Base-by-base conservation (phyloP, 2,797 vertebrate genomes). In the Podargus strigoides region DNA sequence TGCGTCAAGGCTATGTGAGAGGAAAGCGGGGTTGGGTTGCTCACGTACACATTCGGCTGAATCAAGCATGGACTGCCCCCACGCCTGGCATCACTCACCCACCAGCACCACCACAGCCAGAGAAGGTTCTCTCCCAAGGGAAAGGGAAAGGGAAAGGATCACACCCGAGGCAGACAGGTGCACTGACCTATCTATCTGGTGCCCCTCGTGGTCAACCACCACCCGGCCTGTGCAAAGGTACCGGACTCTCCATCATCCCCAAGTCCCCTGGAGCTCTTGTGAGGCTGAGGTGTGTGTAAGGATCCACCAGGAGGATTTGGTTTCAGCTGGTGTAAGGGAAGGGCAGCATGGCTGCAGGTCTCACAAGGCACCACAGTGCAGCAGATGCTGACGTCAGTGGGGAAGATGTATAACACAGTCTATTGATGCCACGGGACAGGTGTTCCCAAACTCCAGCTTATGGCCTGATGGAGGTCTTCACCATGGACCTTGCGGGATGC, bases 61-160 rank as follows among this genome's bases (percentile, higher is more conserved):
- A 94, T 97, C 95, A 97, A 85, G 88, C 83, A 55, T 0, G 16
- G 70, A 34, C 55, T 78, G 83, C 87, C 69, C 82, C 96, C 94
- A 73, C 14, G 8, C 92, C 90, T 89, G 86, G 47, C 86, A 76
- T 36, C 37, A 13, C 85, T 89, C 26, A 26, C 49, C 49, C 49
- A 50, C 49, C 26, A 15, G 52, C 73, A 78, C 76, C 76, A 46
- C 79, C 82, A 56, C 59, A 9, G 24, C 6, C 12, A 86, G 66
- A 89, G 92, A 96, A 94, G 95, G 28, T 14, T 82, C 6, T 67
- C 8, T 14, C 10, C 10, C 32, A 30, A 39, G 34, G 17, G 28
- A 32, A 52, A 47, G 12, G 22, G 24, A 26, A 20, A 37, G 13
- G 26, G 41, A 59, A 75, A 49, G 11, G 14, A 53, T 72, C 9